These are phyloP conservation scores for Rousettus madagascariensis DNA, from an alignment of 2,797 vertebrate genomes.

Conservation along the genomic window DNA sequence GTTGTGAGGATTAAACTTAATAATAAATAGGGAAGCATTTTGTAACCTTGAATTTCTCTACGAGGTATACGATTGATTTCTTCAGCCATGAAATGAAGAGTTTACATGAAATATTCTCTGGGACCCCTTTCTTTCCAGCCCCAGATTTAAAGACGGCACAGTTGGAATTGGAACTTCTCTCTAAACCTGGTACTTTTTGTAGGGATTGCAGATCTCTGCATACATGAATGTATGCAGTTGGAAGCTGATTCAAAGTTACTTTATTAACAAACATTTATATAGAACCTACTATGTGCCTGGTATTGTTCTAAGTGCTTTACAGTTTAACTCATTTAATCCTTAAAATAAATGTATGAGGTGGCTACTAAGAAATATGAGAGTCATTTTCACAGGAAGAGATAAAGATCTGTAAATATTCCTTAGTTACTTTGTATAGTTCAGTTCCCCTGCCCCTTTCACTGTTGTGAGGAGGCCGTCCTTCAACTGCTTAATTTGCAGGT, in stretches of 20 bases:
- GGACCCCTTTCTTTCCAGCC: background rate
- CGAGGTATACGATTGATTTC: conserved; percentile 22
- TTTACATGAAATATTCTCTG: background rate
- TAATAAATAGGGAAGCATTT: conserved; percentile 42
- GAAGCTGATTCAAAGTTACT: conserved; percentile 31
- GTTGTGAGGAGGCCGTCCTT: background rate
- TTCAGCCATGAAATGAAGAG: background rate
- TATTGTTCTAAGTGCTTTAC: conserved; percentile 16
- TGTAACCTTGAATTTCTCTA: conserved; percentile 40
- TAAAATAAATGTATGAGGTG: background rate
- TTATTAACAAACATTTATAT: background rate
- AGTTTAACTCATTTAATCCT: conserved; percentile 31
- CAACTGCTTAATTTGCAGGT: background rate
- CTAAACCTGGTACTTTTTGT: conserved; percentile 17
- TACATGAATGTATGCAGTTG: background rate
- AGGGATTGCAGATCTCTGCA: conserved; percentile 7
- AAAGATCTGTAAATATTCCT: background rate
- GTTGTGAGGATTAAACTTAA: background rate
- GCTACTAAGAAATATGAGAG: background rate
- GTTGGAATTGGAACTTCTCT: conserved; percentile 36
- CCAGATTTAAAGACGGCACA: background rate
- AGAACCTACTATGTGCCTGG: background rate
- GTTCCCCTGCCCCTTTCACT: background rate
- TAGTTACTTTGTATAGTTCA: background rate
- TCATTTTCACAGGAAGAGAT: conserved; percentile 11